phyloP scores from a whole-genome alignment of 2,888 invertebrate genomes.

The Mesorhabditis spiculigera region DNA sequence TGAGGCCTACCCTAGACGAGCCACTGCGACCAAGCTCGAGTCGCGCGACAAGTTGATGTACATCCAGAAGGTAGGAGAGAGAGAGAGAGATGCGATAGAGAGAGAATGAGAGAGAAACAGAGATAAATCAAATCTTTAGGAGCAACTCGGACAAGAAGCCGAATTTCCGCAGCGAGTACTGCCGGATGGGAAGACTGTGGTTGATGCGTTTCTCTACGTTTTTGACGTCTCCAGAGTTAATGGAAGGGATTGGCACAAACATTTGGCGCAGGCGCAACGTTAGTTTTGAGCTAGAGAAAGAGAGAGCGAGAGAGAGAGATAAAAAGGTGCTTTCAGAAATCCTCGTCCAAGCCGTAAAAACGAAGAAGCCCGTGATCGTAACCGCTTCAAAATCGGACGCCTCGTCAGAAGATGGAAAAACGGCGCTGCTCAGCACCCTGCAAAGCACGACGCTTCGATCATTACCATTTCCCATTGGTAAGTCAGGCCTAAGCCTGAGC shows the following conservation, averaged over 20 bases:
- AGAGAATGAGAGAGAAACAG: constrained; percentile 6
- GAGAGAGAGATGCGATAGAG: background rate
- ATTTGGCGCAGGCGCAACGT: background rate
- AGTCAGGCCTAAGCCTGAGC: constrained; percentile 8
- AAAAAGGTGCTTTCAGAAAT: constrained; percentile 66
- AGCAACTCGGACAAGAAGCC: constrained; percentile 76
- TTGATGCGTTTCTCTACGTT: constrained; percentile 91
- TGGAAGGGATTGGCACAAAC: constrained; percentile 68
- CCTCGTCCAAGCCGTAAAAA: constrained; percentile 65
- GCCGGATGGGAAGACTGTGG: constrained; percentile 78
- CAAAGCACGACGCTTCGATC: constrained; percentile 82
- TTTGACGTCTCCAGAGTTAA: constrained; percentile 93
- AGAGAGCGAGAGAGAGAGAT: background rate
- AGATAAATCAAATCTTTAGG: constrained; percentile 25
- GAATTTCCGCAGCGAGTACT: constrained; percentile 87
- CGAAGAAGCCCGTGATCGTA: constrained; percentile 89
- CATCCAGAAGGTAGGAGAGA: constrained; percentile 74
- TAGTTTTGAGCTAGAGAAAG: background rate
- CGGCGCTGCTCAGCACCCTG: constrained; percentile 83
- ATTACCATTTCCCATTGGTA: constrained; percentile 25
- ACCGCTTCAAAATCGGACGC: constrained; percentile 95
- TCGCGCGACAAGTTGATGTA: constrained; percentile 98
- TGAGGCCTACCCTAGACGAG: constrained; percentile 87
- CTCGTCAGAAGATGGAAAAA: constrained; percentile 64
- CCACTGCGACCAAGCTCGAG: constrained; percentile 82